phyloP scores from a whole-genome alignment of 2,113 vertebrate genomes.

The Muscicapa adusta region DNA sequence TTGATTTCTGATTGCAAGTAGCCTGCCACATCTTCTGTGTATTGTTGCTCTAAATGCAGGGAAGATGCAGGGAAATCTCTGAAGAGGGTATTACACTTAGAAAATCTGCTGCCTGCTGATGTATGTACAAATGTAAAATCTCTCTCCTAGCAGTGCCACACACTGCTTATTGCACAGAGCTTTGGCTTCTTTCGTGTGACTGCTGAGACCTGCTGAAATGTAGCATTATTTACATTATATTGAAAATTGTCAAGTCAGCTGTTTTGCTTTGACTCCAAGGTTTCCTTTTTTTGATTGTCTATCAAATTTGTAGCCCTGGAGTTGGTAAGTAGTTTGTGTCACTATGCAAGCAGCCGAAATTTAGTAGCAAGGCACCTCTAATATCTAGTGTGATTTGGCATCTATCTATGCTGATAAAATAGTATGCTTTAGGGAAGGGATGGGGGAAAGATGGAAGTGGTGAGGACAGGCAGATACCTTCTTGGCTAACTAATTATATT shows the following conservation, averaged over 20 bases:
- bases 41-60: not conserved
- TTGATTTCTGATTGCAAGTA: not conserved
- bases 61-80: not conserved
- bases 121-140: not conserved
- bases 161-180: not conserved
- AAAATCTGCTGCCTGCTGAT: not conserved
- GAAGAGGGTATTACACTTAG: not conserved
- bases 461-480: not conserved
- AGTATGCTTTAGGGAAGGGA: not conserved
- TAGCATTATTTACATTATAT: not conserved
- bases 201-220: not conserved
- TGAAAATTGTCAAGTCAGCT: not conserved
- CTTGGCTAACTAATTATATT: not conserved
- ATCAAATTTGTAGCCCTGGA: not conserved
- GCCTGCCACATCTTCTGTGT: not conserved
- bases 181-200: not conserved
- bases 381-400: not conserved
- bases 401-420: not conserved
- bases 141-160: not conserved
- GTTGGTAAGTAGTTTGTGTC: not conserved
- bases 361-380: not conserved
- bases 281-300: not conserved
- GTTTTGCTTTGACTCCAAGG: not conserved
- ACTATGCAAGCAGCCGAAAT: not conserved
- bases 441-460: not conserved